phyloP scores from a whole-genome alignment of 1,140 invertebrate species.

The Metopolophium dirhodum region DNA sequence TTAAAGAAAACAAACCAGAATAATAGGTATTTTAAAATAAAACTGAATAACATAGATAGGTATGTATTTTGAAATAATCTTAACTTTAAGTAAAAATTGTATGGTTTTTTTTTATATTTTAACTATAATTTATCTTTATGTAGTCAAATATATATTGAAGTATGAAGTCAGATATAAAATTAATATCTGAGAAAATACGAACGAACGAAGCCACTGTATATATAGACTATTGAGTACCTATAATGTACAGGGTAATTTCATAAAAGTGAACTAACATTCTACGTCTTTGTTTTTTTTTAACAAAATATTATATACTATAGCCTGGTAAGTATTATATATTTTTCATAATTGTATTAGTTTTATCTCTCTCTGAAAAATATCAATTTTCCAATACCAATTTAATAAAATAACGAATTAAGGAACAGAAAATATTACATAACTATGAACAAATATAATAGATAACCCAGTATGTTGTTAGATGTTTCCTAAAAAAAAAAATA shows the following conservation, averaged over 20 bases:
- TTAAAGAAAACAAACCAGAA: not conserved
- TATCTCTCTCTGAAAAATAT: not conserved
- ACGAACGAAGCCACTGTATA: not conserved
- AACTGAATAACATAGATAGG: not conserved
- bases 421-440: not conserved
- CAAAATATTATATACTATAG: not conserved
- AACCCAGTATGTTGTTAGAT: not conserved
- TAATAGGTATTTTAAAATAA: not conserved
- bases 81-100: not conserved
- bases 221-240: too few species aligned
- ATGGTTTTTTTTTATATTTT: not conserved
- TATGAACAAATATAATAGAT: not conserved
- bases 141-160: not conserved
- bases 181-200: not conserved
- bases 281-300: not conserved
- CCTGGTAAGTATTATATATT: not conserved
- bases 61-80: not conserved
- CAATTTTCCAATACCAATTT: not conserved
- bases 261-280: not conserved
- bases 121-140: not conserved
- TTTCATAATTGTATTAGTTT: not conserved
- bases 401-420: not conserved
- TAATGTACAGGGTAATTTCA: not conserved
- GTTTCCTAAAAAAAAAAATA: not conserved
- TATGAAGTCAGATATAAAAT: not conserved